phyloP scores from a whole-genome alignment of 2,888 invertebrate species.

The Acronicta alni region DNA sequence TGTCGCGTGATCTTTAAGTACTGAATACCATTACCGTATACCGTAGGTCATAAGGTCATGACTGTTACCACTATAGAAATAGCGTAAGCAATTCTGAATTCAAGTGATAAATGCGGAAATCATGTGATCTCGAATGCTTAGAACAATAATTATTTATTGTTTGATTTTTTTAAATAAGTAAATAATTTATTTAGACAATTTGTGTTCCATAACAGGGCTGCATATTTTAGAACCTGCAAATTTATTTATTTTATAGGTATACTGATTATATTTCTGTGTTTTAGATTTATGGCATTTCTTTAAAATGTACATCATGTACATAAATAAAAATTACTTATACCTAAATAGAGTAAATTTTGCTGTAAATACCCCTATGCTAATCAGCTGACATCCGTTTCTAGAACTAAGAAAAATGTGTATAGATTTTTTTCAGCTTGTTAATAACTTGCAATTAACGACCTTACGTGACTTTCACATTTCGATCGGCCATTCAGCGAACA shows the following conservation, averaged over 20 bases:
- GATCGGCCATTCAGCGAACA: not conserved
- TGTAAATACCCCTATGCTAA: not conserved
- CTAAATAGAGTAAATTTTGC: not conserved
- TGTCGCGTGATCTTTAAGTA: not conserved
- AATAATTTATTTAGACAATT: not conserved
- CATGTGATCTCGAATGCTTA: slow-evolving; percentile 25
- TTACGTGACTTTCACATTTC: not conserved
- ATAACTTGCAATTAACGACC: not conserved
- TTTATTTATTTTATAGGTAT: no score
- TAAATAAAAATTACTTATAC: no score
- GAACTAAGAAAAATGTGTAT: not conserved
- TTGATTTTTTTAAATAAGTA: slow-evolving; percentile 1
- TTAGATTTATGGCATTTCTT: no score
- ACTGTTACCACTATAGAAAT: slow-evolving; percentile 33
- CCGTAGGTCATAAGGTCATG: slow-evolving; percentile 38
- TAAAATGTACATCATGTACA: no score
- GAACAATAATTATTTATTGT: slow-evolving; percentile 27
- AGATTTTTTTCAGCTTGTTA: not conserved
- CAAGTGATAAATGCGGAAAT: slow-evolving; percentile 34
- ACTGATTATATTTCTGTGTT: no score
- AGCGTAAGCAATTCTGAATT: slow-evolving; percentile 17
- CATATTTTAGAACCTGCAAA: no score
- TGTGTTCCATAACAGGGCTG: no score
- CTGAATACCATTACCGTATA: slow-evolving; percentile 13
- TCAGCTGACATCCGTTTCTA: not conserved